Conservation (phyloP, 2,113 vertebrate species). For the Saccopteryx leptura region DNA sequence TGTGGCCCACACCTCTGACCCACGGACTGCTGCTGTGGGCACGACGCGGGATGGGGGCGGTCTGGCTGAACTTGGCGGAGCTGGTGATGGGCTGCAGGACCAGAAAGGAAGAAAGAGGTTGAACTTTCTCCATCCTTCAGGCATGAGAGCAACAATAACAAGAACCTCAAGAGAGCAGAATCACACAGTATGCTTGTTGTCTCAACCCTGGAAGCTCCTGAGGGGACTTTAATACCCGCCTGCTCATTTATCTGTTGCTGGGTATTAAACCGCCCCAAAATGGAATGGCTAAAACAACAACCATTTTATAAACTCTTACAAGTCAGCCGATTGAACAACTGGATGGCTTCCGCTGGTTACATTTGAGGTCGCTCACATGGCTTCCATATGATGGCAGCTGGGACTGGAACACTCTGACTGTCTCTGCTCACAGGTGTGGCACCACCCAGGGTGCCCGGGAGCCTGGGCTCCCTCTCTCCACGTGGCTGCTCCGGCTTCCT, state of each 20-base stretch:
- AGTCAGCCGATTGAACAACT: neutral
- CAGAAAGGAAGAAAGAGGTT: neutral
- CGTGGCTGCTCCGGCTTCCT: neutral
- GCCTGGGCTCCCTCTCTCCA: neutral
- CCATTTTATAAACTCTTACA: neutral
- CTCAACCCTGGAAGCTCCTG: neutral
- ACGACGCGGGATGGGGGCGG: rapidly evolving
- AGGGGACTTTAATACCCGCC: neutral
- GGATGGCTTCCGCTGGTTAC: neutral
- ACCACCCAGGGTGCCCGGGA: neutral
- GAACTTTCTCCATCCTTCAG: neutral
- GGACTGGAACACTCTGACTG: neutral
- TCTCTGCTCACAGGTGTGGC: neutral
- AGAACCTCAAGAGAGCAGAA: neutral
- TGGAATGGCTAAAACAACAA: too few species aligned
- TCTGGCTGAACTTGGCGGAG: neutral
- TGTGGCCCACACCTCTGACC: too few species aligned
- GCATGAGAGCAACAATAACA: too few species aligned
- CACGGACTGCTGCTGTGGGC: too few species aligned
- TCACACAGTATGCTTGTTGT: neutral
- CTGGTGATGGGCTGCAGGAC: rapidly evolving
- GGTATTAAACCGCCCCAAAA: neutral
- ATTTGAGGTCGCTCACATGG: neutral
- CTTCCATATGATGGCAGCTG: neutral
- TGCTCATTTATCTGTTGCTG: neutral